These are phyloP conservation scores for Pseudoatta argentina DNA, from an alignment of 1,140 invertebrate species.

Conservation along the genomic window DNA sequence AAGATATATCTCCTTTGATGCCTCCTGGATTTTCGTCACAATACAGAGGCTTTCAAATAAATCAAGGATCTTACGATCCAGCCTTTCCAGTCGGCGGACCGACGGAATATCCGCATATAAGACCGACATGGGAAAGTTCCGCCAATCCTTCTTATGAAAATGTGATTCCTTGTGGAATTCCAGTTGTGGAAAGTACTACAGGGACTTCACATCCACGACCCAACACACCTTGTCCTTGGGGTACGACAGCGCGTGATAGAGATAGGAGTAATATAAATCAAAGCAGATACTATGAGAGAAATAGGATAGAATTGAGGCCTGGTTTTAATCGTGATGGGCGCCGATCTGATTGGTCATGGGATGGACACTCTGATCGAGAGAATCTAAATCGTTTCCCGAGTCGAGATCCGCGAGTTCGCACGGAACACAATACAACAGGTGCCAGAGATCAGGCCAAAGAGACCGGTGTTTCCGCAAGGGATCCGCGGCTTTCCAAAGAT, in stretches of 20 bases:
- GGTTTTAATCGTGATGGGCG: constrained; percentile 65
- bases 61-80: constrained; percentile 65
- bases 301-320: constrained; percentile 54
- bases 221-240: constrained; percentile 70
- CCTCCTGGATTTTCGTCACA: constrained; percentile 55
- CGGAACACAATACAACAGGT: constrained; percentile 34
- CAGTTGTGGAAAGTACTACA: background rate
- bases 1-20: constrained; percentile 48
- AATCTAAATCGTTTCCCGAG: constrained; percentile 58
- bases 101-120: constrained; percentile 68
- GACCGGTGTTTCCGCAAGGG: constrained; percentile 15
- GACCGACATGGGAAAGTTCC: constrained; percentile 63
- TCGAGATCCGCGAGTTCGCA: constrained; percentile 73
- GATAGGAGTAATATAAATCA: constrained; percentile 11
- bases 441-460: constrained; percentile 46
- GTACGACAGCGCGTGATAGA: background rate
- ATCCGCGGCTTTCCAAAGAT: constrained; percentile 71
- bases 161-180: constrained; percentile 53
- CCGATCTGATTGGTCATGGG: constrained; percentile 66
- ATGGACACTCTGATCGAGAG: constrained; percentile 70
- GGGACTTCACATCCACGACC: constrained; percentile 53
- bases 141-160: constrained; percentile 49
- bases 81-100: constrained; percentile 62
- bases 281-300: constrained; percentile 66
- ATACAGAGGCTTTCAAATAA: constrained; percentile 67